Base-by-base conservation (phyloP, 2,888 invertebrate species). In the Andrena marginata region DNA sequence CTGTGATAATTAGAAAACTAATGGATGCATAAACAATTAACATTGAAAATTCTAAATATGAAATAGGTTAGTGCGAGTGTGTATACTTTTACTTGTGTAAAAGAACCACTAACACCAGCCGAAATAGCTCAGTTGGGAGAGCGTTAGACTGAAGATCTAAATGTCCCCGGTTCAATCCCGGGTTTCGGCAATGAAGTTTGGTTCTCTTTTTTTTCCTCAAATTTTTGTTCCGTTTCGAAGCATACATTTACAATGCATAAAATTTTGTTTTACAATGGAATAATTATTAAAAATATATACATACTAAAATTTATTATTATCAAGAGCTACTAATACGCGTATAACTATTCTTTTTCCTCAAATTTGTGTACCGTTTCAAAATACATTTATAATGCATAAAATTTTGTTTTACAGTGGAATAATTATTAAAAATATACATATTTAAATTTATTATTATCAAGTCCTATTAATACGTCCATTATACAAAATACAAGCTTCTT, bases 41-140 rank as follows among this genome's bases (percentile, higher is more conserved):
- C 16, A 26, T 23, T 56, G 3, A 16, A 59, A 10, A 29, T 0
- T 29, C 4, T 59, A 26, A 29, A 29, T 59, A 26, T 13, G 10
- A 59, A 60, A 60, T 60, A 60, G 7, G 60, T 8, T 31, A 65
- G 1, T 20, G 6, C 51, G 29, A 3, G 51, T 26, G 10, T 20
- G 8, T 2, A 0, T 3, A 0, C 8, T 16, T 68, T 4, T n/a
- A 10, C 10, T n/a, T 35, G 6, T 31, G 26, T 42, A 23, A n/a
- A 54, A 62, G 16, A 1, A 1, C 0, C 10, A 0, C 3, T 10
- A 26, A 0, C 4, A 8, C 2, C 8, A 63, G 89, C 89, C 90
- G 90, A 90, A 90, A 90, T 90, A 90, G 90, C 89, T 90, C 89
- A 89, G 89, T 83, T 42, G 42, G 42, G 42, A 42, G 42, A 42